Evolutionary conservation across 2,888 invertebrate genomes (phyloP), one percentile per base, ranked within the genome.

Genomic region (Drosophila histrio): DNA sequence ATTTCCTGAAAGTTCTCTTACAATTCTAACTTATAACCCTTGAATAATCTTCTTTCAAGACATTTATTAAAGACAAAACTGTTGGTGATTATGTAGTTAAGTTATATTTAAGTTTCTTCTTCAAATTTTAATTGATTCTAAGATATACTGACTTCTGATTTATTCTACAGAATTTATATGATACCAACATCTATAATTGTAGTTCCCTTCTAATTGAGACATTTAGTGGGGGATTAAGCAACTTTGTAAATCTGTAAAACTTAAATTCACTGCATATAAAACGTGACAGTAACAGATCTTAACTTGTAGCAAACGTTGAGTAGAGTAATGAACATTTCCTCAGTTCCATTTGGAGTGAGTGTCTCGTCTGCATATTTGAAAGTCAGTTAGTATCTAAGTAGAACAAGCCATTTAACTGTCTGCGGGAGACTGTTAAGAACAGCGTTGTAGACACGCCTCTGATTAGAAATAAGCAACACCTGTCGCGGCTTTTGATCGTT

Each of bases 391-490:
- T 69, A 70, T 64, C 79, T 80, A 86, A 86, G 86, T 83, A 73
- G 82, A 86, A 82, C 82, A 76, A 24, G 41, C 79, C 79, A 83
- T 77, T 83, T 83, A 79, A 56, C 75, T 85, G 82, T 83, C 82
- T 65, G 75, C 79, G 82, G 83, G 72, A 77, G 77, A 79, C 69
- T 56, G 66, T 49, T 64, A 64, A 73, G 41, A 70, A 73, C 63
- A 58, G 62, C 65, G 68, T 47, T 36, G 32, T 46, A 60, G 79
- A 70, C 82, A 85, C 82, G 82, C 82, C 82, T 85, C 72, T 72
- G 82, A 83, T 83, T 85, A 85, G 82, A 82, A 81, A 72, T 65
- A 74, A 71, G 74, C 67, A 79, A 82, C 82, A 83, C 85, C 82
- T 83, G 82, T 79, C 85, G 82, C 79, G 39, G 38, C 74, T 65